phyloP scores from a whole-genome alignment of 2,113 vertebrate species.

The Hippolais icterina region DNA sequence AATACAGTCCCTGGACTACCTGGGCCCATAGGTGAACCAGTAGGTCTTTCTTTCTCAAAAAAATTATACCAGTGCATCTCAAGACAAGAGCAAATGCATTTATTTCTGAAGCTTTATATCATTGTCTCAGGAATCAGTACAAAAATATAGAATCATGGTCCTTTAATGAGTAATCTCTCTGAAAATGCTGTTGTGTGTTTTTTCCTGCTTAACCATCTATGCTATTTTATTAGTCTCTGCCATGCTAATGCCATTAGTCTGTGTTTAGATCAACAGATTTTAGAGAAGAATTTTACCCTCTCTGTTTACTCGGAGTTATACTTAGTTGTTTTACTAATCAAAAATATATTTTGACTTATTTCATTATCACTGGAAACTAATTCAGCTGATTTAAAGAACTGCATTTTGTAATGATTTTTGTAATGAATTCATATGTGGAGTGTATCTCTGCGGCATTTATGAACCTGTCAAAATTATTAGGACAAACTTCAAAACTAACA shows the following conservation, averaged over 20 bases:
- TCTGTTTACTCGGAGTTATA: not conserved
- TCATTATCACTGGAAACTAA: not conserved
- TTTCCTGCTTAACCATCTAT: not conserved
- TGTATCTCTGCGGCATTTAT: not conserved
- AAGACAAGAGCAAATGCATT: not conserved
- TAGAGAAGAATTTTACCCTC: not conserved
- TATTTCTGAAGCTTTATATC: not conserved
- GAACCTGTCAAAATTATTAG: not conserved
- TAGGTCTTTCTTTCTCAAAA: conserved; percentile 91
- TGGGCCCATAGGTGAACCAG: conserved; percentile 99
- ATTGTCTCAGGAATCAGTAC: not conserved
- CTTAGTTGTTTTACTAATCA: not conserved
- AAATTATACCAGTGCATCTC: conserved; percentile 49
- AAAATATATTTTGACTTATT: not conserved
- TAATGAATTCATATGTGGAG: not conserved
- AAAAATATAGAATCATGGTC: not conserved
- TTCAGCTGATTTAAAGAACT: not conserved
- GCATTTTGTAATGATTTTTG: not conserved
- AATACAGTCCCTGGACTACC: conserved; percentile 83
- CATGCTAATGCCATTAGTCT: not conserved
- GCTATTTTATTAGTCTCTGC: not conserved
- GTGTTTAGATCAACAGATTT: not conserved
- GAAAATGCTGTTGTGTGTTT: not conserved
- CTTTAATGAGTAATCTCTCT: not conserved
- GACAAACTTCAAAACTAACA: not conserved